Conservation (phyloP, 2,113 vertebrate species). For the Penelope pileata region DNA sequence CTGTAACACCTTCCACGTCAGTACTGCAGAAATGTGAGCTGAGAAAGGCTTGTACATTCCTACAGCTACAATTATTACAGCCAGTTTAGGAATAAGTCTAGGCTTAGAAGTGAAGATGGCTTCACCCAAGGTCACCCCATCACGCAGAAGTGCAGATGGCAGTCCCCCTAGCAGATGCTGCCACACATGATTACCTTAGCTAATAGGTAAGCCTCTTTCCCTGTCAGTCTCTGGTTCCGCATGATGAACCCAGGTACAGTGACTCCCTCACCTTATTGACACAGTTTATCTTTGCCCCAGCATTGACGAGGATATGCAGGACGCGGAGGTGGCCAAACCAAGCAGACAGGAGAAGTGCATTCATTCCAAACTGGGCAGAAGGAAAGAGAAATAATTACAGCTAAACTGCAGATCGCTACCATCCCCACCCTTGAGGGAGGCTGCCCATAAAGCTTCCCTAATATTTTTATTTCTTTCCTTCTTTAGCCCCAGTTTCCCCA, state of each 20-base stretch:
- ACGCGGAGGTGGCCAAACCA: conserved; percentile 90
- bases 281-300: conserved; percentile 85
- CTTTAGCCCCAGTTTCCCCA: neutral
- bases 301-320: conserved; percentile 86
- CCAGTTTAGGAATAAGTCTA: neutral
- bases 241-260: accelerated
- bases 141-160: neutral
- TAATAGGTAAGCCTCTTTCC: neutral
- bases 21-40: neutral
- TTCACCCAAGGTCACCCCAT: neutral
- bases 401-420: neutral
- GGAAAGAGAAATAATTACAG: neutral
- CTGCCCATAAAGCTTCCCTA: neutral
- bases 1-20: neutral
- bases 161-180: neutral
- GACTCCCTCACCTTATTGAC: conserved; percentile 83
- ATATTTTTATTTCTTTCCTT: neutral
- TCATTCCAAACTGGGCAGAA: conserved; percentile 90
- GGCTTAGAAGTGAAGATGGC: neutral
- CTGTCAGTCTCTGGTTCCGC: neutral
- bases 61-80: neutral
- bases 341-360: conserved; percentile 85
- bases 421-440: neutral
- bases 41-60: neutral
- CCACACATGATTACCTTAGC: neutral